These are phyloP conservation scores for Andrena chrysosceles DNA, from an alignment of 2,888 invertebrate species.

Conservation along the genomic window DNA sequence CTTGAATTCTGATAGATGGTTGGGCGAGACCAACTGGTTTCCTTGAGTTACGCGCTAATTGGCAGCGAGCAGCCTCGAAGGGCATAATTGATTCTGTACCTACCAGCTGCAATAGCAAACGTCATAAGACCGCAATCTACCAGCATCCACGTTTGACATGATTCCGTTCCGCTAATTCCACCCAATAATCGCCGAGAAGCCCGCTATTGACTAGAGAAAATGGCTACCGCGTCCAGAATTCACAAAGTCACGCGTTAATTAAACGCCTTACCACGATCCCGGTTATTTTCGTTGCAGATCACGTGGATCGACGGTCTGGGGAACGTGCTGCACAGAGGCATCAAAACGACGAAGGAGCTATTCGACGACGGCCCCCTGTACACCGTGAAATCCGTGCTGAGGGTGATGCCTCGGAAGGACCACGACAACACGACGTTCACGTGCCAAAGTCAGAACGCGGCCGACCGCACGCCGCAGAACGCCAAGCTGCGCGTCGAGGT, in stretches of 20 bases:
- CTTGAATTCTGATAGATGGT: conserved; percentile 24
- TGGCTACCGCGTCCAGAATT: too few relatives aligned
- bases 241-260: too few relatives aligned
- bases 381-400: conserved; percentile 94
- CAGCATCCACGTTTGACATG: too few relatives aligned
- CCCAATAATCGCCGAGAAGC: too few relatives aligned
- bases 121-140: too few relatives aligned
- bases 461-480: conserved; percentile 93
- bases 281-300: conserved; percentile 87
- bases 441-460: conserved; percentile 97
- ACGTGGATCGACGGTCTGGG: conserved; percentile 97
- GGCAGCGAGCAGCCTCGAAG: neutral
- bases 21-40: neutral
- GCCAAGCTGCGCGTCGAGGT: conserved; percentile 93
- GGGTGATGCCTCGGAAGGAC: conserved; percentile 93
- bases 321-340: conserved; percentile 92
- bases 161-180: too few relatives aligned
- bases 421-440: conserved; percentile 97
- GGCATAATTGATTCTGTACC: too few relatives aligned
- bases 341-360: conserved; percentile 92
- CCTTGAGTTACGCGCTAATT: conserved; percentile 38
- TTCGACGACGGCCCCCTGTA: conserved; percentile 93
- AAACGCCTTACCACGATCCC: too few relatives aligned
- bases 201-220: too few relatives aligned
- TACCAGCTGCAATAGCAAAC: too few relatives aligned